Base-by-base conservation (phyloP, 1,140 invertebrate genomes). In the Halyomorpha halys region DNA sequence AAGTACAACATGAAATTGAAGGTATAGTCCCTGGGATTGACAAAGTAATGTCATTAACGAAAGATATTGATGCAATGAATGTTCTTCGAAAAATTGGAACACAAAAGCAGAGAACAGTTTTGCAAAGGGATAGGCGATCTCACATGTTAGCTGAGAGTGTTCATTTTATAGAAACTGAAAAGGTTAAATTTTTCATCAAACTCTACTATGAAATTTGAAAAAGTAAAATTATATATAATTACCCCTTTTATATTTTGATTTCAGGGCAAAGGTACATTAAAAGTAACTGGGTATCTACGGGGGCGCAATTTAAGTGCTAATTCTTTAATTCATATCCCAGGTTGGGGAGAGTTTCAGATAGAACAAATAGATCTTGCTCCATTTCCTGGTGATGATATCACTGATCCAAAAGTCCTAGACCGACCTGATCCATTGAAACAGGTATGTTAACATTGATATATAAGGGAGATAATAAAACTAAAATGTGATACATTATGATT, bases 291-390 rank as follows among this genome's bases (percentile, higher is more conserved):
- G 3, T 96, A 87, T 76, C 74, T 98, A 54, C 78, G 90, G 71
- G 90, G 91, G 0, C 80, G 83, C 69, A 76, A 86, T 9, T 76
- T 96, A 45, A 87, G 86, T 74, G 91, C 90, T 0, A 97, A 98
- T 80, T 79, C 85, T 68, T 77, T 97, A 54, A 78, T 98, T 54
- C 90, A 98, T 72, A 83, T 98, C 61, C 84, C 90, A 61, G 93
- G 91, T 0, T 83, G 91, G 72, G 94, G 93, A 47, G 89, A 96
- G 73, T 98, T 88, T 74, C 94, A 97, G 79, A 85, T 98, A 81
- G 78, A 76, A 3, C 83, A 86, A 73, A 91, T 97, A 68, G 85
- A 87, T 77, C 79, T 82, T 1, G 73, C 79, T 0, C 74, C 76
- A 63, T 90, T 96, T 80, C 90, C 89, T 3, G 83, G 87, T 72